These are phyloP conservation scores for Callospermophilus lateralis DNA, from an alignment of 2,113 vertebrate species.

Conservation along the genomic window DNA sequence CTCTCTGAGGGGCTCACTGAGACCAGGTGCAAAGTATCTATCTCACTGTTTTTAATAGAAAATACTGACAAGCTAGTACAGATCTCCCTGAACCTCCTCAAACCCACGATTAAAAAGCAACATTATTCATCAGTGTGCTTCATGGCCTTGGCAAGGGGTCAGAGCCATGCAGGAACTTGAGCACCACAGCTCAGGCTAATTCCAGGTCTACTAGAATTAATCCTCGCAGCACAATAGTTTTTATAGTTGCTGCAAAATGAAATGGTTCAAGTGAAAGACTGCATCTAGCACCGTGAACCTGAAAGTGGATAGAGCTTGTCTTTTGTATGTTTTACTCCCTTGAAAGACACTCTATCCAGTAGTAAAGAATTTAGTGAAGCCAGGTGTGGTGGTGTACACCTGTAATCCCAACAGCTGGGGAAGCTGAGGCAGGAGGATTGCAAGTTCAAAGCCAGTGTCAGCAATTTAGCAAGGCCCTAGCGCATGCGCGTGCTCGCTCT, in stretches of 20 bases:
- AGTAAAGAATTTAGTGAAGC: not conserved
- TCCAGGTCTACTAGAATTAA: not conserved
- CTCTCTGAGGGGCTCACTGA: not conserved
- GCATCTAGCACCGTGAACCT: not conserved
- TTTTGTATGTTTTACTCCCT: not conserved
- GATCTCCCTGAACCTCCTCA: not conserved
- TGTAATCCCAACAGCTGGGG: too few species aligned
- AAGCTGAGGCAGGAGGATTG: too few species aligned
- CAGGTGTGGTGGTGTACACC: too few species aligned
- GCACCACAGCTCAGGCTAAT: constrained; percentile 1
- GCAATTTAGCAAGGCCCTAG: too few species aligned
- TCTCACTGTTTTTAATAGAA: not conserved
- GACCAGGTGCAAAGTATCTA: not conserved
- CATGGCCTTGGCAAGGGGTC: not conserved
- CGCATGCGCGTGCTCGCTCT: too few species aligned
- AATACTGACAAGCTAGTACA: not conserved
- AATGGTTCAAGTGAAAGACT: not conserved
- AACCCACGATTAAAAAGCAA: constrained; percentile 22
- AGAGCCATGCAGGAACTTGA: not conserved
- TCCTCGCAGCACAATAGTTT: not conserved
- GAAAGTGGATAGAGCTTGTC: not conserved
- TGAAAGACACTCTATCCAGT: not conserved
- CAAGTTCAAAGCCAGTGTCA: too few species aligned
- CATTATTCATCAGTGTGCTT: not conserved
- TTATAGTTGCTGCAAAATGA: not conserved